These are phyloP conservation scores for Drosophila borealis DNA, from an alignment of 2,888 invertebrate genomes.

Conservation along the genomic window DNA sequence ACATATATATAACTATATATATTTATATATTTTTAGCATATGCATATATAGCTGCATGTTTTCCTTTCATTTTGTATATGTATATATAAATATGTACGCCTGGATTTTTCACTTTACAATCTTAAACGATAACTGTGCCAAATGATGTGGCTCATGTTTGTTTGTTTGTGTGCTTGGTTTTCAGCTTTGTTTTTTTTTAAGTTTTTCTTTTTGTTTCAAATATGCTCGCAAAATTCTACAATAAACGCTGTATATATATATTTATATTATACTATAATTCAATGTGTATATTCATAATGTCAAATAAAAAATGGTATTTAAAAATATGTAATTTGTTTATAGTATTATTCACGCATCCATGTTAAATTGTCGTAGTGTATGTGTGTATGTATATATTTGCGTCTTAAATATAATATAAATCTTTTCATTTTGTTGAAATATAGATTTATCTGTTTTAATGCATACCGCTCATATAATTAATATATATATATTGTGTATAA, in stretches of 20 bases:
- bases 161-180: slow-evolving; percentile 63
- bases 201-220: slow-evolving; percentile 50
- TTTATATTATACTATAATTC: slow-evolving; percentile 60
- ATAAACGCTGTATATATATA: slow-evolving; percentile 61
- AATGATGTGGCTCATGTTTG: slow-evolving; percentile 59
- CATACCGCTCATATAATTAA: slow-evolving; percentile 44
- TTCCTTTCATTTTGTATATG: slow-evolving; percentile 59
- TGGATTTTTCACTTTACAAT: slow-evolving; percentile 75
- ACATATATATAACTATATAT: slow-evolving; percentile 48
- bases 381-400: slow-evolving; percentile 24
- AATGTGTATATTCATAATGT: slow-evolving; percentile 76
- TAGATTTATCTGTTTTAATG: slow-evolving; percentile 62
- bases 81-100: slow-evolving; percentile 77
- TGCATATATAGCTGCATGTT: slow-evolving; percentile 70
- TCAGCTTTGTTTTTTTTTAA: slow-evolving; percentile 53
- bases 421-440: slow-evolving; percentile 36
- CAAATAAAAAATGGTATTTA: slow-evolving; percentile 75
- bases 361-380: slow-evolving; percentile 48
- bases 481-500: slow-evolving; percentile 65
- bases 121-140: slow-evolving; percentile 71
- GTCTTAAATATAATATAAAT: slow-evolving; percentile 61
- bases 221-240: slow-evolving; percentile 79
- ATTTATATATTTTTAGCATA: slow-evolving; percentile 59
- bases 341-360: slow-evolving; percentile 55
- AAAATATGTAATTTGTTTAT: slow-evolving; percentile 69